A percentile compares a stretch with the other conserved stretches of the same genome.
phyloP scores from a whole-genome alignment of 2,797 vertebrate genomes.

The Helostoma temminkii region DNA sequence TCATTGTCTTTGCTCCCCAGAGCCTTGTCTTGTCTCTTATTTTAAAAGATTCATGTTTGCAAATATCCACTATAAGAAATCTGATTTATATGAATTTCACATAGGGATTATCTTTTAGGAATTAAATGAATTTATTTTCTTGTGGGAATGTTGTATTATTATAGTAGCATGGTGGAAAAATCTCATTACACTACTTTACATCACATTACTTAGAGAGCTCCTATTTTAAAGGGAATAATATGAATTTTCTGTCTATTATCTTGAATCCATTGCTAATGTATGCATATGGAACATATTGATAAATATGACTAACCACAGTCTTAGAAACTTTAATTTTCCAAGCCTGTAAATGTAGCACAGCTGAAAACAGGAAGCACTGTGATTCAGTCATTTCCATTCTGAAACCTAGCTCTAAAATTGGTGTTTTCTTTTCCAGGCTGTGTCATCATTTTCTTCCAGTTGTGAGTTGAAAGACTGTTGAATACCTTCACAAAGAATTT shows the following conservation, averaged over 20 bases:
- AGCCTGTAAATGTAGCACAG: constrained; percentile 25
- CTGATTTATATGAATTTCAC: too few species aligned
- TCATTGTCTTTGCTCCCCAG: too few species aligned
- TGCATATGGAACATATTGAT: constrained; percentile 13
- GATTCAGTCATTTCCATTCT: constrained; percentile 76
- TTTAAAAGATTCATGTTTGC: too few species aligned
- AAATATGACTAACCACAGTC: constrained; percentile 9
- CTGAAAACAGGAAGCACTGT: constrained; percentile 78
- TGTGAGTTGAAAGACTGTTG: constrained; percentile 10
- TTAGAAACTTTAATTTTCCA: constrained; percentile 30
- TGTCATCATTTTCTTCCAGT: constrained; percentile 62
- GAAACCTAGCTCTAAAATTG: constrained; percentile 69
- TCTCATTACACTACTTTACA: too few species aligned
- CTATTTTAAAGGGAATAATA: too few species aligned
- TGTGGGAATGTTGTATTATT: neutral
- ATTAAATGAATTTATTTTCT: neutral
- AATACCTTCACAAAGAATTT: constrained; percentile 34
- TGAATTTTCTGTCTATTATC: too few species aligned
- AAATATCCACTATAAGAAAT: too few species aligned
- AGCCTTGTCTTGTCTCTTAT: too few species aligned
- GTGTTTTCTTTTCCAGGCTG: constrained; percentile 48
- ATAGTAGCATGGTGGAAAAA: too few species aligned
- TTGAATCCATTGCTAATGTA: too few species aligned
- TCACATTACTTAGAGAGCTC: neutral
- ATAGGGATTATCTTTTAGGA: neutral